Conservation (phyloP, 2,797 vertebrate species). For the Oryzias dopingdopingensis region DNA sequence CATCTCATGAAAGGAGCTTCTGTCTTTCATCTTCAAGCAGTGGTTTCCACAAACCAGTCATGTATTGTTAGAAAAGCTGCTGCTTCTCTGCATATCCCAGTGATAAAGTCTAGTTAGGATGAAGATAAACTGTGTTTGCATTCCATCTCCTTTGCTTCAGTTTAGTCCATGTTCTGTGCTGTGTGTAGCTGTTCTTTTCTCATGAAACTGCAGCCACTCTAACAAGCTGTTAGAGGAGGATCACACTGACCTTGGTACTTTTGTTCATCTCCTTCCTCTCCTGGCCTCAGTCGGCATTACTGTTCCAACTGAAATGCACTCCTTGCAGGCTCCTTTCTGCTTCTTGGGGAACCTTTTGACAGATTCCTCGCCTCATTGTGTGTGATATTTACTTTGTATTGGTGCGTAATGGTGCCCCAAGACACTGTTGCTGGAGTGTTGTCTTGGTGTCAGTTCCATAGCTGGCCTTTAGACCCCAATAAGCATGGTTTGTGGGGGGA, state of each 20-base stretch:
- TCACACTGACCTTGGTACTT: conserved; percentile 18
- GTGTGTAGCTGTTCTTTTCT: conserved; percentile 1
- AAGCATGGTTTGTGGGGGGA: conserved; percentile 45
- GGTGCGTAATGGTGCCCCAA: conserved; percentile 49
- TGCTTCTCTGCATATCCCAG: conserved; percentile 22
- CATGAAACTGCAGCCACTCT: conserved; percentile 18
- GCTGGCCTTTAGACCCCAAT: conserved; percentile 60
- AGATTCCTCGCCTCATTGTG: conserved; percentile 53
- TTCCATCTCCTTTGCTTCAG: no score
- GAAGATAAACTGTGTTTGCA: no score
- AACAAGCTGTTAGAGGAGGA: conserved; percentile 29
- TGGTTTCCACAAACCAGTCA: conserved; percentile 27
- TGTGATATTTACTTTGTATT: conserved; percentile 59
- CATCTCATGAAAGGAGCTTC: conserved; percentile 49
- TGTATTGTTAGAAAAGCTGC: conserved; percentile 19
- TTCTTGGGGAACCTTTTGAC: conserved; percentile 47
- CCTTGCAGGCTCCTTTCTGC: conserved; percentile 41
- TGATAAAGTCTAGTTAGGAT: not conserved
- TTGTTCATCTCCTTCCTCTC: conserved; percentile 26
- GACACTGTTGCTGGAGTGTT: conserved; percentile 54
- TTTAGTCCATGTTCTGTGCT: not conserved
- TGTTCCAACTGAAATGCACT: conserved; percentile 29
- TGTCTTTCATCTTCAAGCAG: conserved; percentile 53
- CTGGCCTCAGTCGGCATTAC: conserved; percentile 14
- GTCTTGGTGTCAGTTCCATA: conserved; percentile 56